Base-by-base conservation (phyloP, 2,797 vertebrate species). In the Myripristis murdjan region DNA sequence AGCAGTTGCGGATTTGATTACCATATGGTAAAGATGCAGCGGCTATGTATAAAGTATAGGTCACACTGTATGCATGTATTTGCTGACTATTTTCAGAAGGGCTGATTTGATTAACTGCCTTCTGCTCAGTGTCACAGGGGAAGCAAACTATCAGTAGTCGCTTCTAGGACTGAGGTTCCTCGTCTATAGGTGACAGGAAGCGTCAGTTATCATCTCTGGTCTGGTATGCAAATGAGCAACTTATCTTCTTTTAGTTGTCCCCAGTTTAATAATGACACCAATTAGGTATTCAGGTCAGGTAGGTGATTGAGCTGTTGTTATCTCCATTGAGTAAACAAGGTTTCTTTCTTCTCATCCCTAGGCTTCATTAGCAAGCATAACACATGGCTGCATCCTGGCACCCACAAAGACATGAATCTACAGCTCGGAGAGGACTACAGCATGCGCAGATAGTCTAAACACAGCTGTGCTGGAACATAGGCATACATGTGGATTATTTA, bases 231-330 rank as follows among this genome's bases (percentile, higher is more conserved):
- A 91, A 93, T 90, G 47, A 15, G 20, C 70, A 79, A 77, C 82
- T 88, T 92, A 91, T 92, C 89, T 85, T 66, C 65, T 75, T 77
- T 70, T 55, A 55, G 68, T 83, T 82, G 89, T 88, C 84, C 66
- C 70, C 47, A 10, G 74, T 81, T 87, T 89, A 92, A 91, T 92
- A 92, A 93, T 91, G 90, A 90, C 65, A 52, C 73, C 84, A 91
- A 91, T 93, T 92, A 91, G 73, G 79, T 43, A 93, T 93, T 87
- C 89, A 65, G 87, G 83, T 90, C 92, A 87, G 81, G 90, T 77
- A 49, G 78, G 77, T 90, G 91, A 91, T 90, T 88, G 90, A 92
- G 91, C 86, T 85, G 89, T 92, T 92, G 89, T 91, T 93, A 91
- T 93, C 90, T 82, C 78, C 70, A 67, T 75, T 80, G 87, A 87